A percentile compares a stretch with the other conserved stretches of the same genome.
These are phyloP conservation scores for Mobula birostris DNA, from an alignment of 2,113 vertebrate species.

Conservation along the genomic window DNA sequence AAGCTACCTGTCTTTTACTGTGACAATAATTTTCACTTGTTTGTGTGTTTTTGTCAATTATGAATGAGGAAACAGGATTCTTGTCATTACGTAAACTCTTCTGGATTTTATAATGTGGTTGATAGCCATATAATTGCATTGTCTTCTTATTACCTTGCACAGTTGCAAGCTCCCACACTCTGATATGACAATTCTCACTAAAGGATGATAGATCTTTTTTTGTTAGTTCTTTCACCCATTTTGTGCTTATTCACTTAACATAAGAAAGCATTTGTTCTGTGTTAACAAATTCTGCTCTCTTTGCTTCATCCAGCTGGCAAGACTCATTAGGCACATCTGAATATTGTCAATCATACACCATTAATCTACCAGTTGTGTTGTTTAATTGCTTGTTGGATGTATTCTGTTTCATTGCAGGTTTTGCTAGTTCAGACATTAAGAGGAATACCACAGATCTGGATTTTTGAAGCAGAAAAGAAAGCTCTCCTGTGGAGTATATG, in stretches of 20 bases:
- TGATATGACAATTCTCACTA: background rate
- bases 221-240: background rate
- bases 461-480: background rate
- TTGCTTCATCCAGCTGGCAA: background rate
- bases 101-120: background rate
- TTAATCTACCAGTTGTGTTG: background rate
- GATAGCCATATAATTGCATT: conserved; percentile 6
- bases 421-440: background rate
- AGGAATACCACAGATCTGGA: background rate
- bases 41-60: background rate
- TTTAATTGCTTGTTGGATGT: background rate
- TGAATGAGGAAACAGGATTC: conserved; percentile 23
- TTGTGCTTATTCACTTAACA: background rate
- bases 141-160: background rate
- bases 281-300: conserved; percentile 1
- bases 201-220: background rate
- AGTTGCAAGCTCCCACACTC: background rate
- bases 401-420: background rate
- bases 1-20: background rate
- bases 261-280: background rate
- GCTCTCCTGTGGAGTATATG: background rate
- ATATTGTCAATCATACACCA: conserved; percentile 24
- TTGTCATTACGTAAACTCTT: background rate
- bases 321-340: conserved; percentile 12
- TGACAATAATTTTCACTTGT: background rate